Percentiles rank a stretch among this genome's conserved stretches.
Conservation (phyloP, 2,888 invertebrate genomes). For the Ornithoptera alexandrae region DNA sequence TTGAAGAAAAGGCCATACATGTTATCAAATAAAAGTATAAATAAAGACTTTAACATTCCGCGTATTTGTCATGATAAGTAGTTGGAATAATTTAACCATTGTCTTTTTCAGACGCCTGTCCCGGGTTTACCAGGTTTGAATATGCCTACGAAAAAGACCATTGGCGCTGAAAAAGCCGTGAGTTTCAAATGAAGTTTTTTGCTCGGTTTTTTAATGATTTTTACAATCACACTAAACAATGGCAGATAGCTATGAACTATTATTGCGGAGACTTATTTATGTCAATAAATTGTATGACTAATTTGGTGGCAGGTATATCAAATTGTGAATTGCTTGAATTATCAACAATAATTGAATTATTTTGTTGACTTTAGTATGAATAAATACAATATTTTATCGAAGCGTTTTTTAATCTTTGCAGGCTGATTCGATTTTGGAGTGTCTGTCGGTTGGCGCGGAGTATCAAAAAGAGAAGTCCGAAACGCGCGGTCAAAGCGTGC, state of each 20-base stretch:
- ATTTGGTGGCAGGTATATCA: too few species aligned
- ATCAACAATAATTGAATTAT: too few species aligned
- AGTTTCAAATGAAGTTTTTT: constrained; percentile 48
- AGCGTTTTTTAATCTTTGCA: constrained; percentile 36
- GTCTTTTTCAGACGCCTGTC: constrained; percentile 74
- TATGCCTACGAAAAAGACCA: constrained; percentile 92
- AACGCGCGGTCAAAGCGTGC: constrained; percentile 69
- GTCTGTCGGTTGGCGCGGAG: constrained; percentile 87
- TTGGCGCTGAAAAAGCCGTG: constrained; percentile 92
- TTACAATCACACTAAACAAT: too few species aligned
- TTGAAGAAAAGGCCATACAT: too few species aligned
- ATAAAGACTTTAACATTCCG: too few species aligned
- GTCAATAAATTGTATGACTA: too few species aligned
- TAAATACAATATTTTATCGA: not conserved
- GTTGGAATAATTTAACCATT: constrained; percentile 3
- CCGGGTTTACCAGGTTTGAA: constrained; percentile 87
- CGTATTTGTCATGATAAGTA: too few species aligned
- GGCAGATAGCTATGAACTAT: too few species aligned
- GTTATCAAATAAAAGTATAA: too few species aligned
- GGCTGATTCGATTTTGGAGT: constrained; percentile 96
- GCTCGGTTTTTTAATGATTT: not conserved
- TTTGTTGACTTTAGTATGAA: too few species aligned
- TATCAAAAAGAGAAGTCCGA: constrained; percentile 81
- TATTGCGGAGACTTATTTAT: too few species aligned
- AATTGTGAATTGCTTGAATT: too few species aligned